Evolutionary conservation across 2,113 vertebrate genomes (phyloP).

Genomic region (Campylomormyrus tamandua): DNA sequence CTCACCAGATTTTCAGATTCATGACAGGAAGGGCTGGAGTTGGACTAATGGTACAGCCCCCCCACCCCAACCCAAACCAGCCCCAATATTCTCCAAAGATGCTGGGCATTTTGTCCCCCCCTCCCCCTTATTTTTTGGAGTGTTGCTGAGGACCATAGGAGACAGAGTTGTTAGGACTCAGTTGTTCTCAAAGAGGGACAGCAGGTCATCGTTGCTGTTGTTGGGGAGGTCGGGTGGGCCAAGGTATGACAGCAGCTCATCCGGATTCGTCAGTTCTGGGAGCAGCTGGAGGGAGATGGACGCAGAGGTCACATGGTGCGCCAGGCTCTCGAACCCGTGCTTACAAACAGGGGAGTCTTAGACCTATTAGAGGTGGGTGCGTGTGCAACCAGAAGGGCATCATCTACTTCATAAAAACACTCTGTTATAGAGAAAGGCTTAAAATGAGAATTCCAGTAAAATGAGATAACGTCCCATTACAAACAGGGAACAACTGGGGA

Average conservation of each 20-base stretch:
- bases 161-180: constrained; percentile 49
- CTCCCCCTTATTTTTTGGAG: background rate
- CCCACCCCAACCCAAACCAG: background rate
- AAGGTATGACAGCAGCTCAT: constrained; percentile 88
- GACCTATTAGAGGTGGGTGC: background rate
- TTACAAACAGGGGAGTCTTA: background rate
- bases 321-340: too few species aligned
- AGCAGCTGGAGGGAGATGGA: constrained; percentile 67
- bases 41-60: background rate
- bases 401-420: background rate
- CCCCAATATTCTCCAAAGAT: background rate
- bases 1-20: constrained; percentile 17
- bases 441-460: background rate
- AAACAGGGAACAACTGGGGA: background rate
- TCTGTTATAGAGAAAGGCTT: background rate
- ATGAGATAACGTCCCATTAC: background rate
- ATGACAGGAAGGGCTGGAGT: background rate
- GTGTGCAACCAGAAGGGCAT: background rate
- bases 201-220: constrained; percentile 87
- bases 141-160: background rate
- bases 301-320: background rate
- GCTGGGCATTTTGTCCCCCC: too few species aligned
- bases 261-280: constrained; percentile 88
- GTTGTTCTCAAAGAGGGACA: constrained; percentile 93
- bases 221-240: constrained; percentile 85